Conservation (phyloP, 2,888 invertebrate genomes). For the Drosophila cyrtoloma region DNA sequence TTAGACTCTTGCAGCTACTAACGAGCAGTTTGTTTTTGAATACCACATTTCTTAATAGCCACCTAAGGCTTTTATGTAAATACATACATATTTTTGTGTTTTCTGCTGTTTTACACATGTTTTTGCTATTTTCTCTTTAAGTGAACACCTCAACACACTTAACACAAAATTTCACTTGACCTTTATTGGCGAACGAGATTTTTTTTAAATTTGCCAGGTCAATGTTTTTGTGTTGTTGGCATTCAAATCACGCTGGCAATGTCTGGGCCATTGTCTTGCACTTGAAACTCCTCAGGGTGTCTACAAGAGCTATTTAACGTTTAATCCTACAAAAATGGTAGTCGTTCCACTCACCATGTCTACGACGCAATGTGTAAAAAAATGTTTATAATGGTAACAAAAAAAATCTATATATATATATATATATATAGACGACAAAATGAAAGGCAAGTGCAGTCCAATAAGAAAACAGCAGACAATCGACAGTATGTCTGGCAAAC, state of each 20-base stretch:
- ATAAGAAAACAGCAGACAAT: constrained; percentile 36
- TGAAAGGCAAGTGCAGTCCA: constrained; percentile 32
- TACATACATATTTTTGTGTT: neutral
- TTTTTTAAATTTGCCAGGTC: constrained; percentile 31
- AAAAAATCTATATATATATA: constrained; percentile 1
- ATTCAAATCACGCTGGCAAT: constrained; percentile 45
- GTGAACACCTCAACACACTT: neutral
- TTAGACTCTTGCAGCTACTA: neutral
- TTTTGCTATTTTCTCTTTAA: neutral
- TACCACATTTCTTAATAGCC: neutral
- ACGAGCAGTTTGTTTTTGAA: neutral
- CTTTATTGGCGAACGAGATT: constrained; percentile 19
- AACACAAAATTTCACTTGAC: constrained; percentile 11
- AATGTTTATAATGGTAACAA: constrained; percentile 47
- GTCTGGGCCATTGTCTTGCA: constrained; percentile 38
- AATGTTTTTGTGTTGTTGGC: constrained; percentile 33
- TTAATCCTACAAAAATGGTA: constrained; percentile 71
- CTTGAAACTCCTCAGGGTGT: constrained; percentile 43
- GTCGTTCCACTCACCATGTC: constrained; percentile 25
- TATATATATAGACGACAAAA: neutral
- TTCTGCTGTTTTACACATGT: neutral
- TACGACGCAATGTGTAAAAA: constrained; percentile 44
- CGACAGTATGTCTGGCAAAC: constrained; percentile 26
- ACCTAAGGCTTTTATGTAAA: neutral
- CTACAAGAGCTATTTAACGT: constrained; percentile 61